Evolutionary conservation across 2,888 invertebrate species (phyloP).

Genomic region (Erebia palarica): DNA sequence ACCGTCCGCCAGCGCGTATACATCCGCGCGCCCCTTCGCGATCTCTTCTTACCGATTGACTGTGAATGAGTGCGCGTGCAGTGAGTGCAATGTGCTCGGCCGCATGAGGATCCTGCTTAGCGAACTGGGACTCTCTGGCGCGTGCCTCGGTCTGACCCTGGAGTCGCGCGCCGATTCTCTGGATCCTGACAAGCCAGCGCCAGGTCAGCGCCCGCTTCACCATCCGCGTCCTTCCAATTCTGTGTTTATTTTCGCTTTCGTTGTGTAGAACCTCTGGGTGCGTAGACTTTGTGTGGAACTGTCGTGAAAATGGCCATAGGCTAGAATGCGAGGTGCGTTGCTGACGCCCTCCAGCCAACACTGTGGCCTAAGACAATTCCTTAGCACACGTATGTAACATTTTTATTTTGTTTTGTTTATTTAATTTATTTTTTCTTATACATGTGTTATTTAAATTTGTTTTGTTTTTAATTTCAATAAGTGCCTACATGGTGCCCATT

Average conservation of each 20-base stretch:
- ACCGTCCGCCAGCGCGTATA: slow-evolving; percentile 70
- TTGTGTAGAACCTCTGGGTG: slow-evolving; percentile 80
- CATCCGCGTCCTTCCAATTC: slow-evolving; percentile 71
- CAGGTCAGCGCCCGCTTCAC: slow-evolving; percentile 81
- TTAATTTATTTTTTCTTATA: slow-evolving; percentile 46
- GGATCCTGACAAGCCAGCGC: slow-evolving; percentile 78
- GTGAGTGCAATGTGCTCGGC: slow-evolving; percentile 81
- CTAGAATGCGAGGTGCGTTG: slow-evolving; percentile 82
- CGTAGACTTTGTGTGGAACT: slow-evolving; percentile 78
- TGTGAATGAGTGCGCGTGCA: slow-evolving; percentile 80
- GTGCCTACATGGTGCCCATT: not conserved
- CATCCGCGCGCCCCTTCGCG: slow-evolving; percentile 69
- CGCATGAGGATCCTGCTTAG: slow-evolving; percentile 83
- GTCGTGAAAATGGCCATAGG: slow-evolving; percentile 80
- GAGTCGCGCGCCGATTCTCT: slow-evolving; percentile 76
- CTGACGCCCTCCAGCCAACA: slow-evolving; percentile 80
- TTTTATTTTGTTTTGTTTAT: slow-evolving; percentile 63
- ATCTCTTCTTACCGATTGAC: slow-evolving; percentile 57
- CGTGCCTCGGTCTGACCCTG: slow-evolving; percentile 81
- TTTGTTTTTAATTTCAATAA: not conserved
- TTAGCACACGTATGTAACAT: slow-evolving; percentile 77
- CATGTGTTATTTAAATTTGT: slow-evolving; percentile 35
- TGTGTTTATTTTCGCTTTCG: slow-evolving; percentile 82
- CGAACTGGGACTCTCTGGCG: slow-evolving; percentile 81
- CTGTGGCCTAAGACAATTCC: slow-evolving; percentile 77